Conservation (phyloP, 2,797 vertebrate genomes). For the Oreonectes daqikongensis region DNA sequence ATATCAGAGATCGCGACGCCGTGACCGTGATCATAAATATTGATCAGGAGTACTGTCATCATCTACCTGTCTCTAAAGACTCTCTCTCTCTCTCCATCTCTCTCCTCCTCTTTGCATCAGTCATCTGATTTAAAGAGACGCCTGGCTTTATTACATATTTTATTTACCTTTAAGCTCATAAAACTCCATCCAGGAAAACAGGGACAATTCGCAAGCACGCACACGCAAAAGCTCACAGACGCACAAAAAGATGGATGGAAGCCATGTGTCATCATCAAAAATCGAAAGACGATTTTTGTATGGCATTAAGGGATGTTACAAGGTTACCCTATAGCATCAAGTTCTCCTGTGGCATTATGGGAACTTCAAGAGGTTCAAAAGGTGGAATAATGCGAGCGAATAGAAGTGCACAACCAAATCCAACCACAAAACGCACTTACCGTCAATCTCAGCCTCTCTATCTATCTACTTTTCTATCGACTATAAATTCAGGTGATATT, state of each 20-base stretch:
- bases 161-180: slow-evolving; percentile 23
- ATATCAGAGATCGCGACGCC: slow-evolving; percentile 35
- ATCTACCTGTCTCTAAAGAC: slow-evolving; percentile 33
- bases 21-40: slow-evolving; percentile 49
- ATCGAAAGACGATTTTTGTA: not conserved
- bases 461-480: not conserved
- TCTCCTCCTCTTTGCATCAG: not conserved
- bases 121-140: slow-evolving; percentile 49
- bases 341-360: not conserved
- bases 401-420: not conserved
- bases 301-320: not conserved
- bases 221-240: too few species aligned
- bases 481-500: slow-evolving; percentile 34
- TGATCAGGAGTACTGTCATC: slow-evolving; percentile 47
- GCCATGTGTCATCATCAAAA: too few species aligned
- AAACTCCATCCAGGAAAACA: slow-evolving; percentile 5
- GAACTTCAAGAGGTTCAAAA: not conserved
- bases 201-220: slow-evolving; percentile 13
- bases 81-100: slow-evolving; percentile 31
- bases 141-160: slow-evolving; percentile 28
- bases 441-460: slow-evolving; percentile 7
- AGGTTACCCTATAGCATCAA: not conserved
- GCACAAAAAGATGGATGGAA: not conserved
- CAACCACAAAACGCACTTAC: not conserved
- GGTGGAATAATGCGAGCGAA: not conserved